Percentiles rank a stretch among this genome's conserved stretches.
Conservation (phyloP, 1,140 invertebrate genomes). For the Meteorus sp. region DNA sequence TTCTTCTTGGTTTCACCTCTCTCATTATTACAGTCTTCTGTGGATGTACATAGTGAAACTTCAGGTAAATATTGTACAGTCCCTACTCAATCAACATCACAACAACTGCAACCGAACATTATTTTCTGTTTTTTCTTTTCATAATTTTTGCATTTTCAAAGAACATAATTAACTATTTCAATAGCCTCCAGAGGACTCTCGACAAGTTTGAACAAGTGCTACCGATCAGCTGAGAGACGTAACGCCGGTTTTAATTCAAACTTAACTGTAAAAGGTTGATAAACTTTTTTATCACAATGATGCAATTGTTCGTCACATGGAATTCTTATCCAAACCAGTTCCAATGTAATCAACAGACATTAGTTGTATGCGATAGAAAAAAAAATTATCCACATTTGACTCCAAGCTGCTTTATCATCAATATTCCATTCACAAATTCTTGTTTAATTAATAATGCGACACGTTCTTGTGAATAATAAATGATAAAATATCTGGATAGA, state of each 20-base stretch:
- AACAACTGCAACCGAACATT: not conserved
- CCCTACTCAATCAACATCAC: not conserved
- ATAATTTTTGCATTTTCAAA: no score
- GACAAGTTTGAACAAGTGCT: not conserved
- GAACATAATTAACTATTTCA: no score
- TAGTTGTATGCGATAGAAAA: not conserved
- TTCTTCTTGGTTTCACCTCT: conserved; percentile 38
- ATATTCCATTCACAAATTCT: not conserved
- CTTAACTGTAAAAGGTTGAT: not conserved
- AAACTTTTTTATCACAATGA: not conserved
- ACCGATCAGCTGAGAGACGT: not conserved
- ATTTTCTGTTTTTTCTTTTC: no score
- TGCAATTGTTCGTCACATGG: not conserved
- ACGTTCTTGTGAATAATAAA: not conserved
- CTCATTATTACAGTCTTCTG: conserved; percentile 33
- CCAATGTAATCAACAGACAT: not conserved
- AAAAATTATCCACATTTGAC: no score
- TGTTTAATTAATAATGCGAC: not conserved
- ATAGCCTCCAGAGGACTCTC: no score
- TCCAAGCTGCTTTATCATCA: no score
- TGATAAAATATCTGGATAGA: not conserved
- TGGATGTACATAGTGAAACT: not conserved
- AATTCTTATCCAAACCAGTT: not conserved
- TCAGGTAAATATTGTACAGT: not conserved
- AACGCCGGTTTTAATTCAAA: not conserved